Evolutionary conservation across 2,113 vertebrate species (phyloP).

Genomic region (Antennarius striatus): DNA sequence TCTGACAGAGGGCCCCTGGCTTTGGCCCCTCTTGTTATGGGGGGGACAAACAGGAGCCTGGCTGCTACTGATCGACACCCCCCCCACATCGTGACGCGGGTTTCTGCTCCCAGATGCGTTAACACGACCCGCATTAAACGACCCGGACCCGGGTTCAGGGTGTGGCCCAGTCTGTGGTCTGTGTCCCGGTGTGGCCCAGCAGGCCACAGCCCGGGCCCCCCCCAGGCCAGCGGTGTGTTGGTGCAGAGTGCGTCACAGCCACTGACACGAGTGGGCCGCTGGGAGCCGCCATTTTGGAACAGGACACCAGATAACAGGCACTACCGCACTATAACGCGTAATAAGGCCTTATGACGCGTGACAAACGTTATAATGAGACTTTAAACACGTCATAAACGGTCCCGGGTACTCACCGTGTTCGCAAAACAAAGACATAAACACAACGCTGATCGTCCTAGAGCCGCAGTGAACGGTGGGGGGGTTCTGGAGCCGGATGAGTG

Average conservation of each 20-base stretch:
- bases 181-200: no score
- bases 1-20: constrained; percentile 44
- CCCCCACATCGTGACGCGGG: not conserved
- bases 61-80: not conserved
- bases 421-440: constrained; percentile 99
- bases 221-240: constrained; percentile 49
- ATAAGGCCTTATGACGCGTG: not conserved
- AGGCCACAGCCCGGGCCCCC: no score
- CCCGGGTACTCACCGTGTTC: constrained; percentile 88
- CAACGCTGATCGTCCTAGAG: constrained; percentile 96
- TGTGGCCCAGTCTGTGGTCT: no score
- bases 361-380: fast-evolving
- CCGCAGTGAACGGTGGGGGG: constrained; percentile 86
- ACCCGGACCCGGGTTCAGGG: no score
- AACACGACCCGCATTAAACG: no score
- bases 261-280: constrained; percentile 65
- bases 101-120: no score
- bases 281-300: constrained; percentile 82
- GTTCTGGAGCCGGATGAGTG: no score
- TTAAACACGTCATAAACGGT: not conserved
- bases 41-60: not conserved
- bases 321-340: constrained; percentile 11
- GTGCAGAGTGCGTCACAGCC: constrained; percentile 83
- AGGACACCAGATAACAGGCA: constrained; percentile 32
- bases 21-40: constrained; percentile 31